Conservation (phyloP, 2,797 vertebrate genomes). For the Craterocephalus amniculus region DNA sequence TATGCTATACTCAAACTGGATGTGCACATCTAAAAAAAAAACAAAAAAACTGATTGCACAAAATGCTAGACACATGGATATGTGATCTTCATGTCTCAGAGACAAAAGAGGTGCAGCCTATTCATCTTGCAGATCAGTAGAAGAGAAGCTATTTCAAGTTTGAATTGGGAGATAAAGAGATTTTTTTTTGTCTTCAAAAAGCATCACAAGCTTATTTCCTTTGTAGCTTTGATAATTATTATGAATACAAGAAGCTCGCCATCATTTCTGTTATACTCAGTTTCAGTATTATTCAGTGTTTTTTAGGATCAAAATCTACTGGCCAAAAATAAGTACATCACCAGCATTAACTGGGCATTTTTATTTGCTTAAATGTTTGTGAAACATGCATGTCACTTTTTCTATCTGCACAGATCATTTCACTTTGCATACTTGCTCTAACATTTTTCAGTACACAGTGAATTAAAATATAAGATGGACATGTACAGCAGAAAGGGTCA, state of each 20-base stretch:
- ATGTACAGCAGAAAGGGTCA: slow-evolving; percentile 6
- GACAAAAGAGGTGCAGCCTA: neutral
- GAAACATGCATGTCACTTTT: neutral
- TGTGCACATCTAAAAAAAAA: slow-evolving; percentile 36
- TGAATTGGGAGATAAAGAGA: neutral
- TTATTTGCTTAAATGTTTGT: no score
- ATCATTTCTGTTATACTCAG: neutral
- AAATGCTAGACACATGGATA: slow-evolving; percentile 25
- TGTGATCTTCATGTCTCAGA: slow-evolving; percentile 12
- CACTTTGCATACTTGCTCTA: neutral
- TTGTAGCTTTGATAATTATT: neutral
- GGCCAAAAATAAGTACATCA: neutral
- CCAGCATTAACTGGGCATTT: neutral
- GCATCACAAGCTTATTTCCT: neutral
- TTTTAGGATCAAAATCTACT: neutral
- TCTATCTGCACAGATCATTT: neutral
- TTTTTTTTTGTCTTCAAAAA: neutral
- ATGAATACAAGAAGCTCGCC: neutral
- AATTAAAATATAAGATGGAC: neutral
- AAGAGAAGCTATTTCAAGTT: neutral
- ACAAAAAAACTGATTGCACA: slow-evolving; percentile 20
- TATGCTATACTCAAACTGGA: slow-evolving; percentile 18
- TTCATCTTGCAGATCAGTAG: neutral
- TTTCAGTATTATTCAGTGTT: neutral
- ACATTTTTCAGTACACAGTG: neutral